Base-by-base conservation (phyloP, 2,113 vertebrate species). In the Thamnaconus septentrionalis region DNA sequence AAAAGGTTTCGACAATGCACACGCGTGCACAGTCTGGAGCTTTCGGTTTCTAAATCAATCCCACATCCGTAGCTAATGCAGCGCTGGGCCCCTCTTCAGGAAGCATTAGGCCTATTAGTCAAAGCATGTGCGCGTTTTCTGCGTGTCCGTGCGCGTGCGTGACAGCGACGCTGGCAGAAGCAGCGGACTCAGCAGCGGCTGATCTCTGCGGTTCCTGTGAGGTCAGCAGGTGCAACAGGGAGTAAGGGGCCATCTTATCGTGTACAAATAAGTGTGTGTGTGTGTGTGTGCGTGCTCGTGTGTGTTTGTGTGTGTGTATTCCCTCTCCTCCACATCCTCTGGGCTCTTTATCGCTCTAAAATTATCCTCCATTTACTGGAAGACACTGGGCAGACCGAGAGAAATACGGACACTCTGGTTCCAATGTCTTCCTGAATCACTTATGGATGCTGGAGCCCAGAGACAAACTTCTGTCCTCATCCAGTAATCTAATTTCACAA, bases 11-110 rank as follows among this genome's bases (percentile, higher is more conserved):
- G 18, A 31, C 18, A 31, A 71, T 46, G 69, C 61, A 57, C 59
- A 69, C 45, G 59, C 56, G 57, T 76, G 53, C 63, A 66, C 72
- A 83, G 69, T 71, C 68, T 74, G 80, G 81, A 79, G 86, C 89
- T 89, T 88, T 89, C 89, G 86, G 87, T 86, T 88, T 88, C 87
- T 88, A 87, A 90, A 89, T 90, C 87, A 89, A 90, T 90, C 86
- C 86, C 86, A 90, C 87, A 88, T 90, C 89, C 87, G 80, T 82
- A 87, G 89, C 89, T 90, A 90, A 90, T 90, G 89, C 86, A 89
- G 86, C 84, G 81, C 85, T 84, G 86, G 86, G 84, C 80, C 18
- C 83, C 89, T 87, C 84, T 88, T 88, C 86, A 90, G 89, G 89
- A 90, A 89, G 86, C 89, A 89, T 90, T 90, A 90, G 87, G 76